Evolutionary conservation across 2,888 invertebrate species (phyloP).

Genomic region (Eupithecia centaureata): DNA sequence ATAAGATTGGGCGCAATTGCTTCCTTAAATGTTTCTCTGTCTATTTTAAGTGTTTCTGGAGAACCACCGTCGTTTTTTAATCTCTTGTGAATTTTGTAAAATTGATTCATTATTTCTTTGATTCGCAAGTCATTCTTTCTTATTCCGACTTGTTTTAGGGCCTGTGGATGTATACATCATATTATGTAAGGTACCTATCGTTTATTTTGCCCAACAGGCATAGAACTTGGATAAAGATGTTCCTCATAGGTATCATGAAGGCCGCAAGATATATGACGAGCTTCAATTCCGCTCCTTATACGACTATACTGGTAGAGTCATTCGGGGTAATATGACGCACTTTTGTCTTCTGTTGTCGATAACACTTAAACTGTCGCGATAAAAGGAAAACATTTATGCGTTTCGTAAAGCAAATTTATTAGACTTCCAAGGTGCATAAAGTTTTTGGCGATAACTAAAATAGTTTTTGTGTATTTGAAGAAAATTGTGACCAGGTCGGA

Average conservation of each 20-base stretch:
- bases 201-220: background rate
- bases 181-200: background rate
- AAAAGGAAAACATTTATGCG: too few species aligned
- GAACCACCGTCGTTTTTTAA: constrained; percentile 89
- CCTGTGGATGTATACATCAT: constrained; percentile 77
- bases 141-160: constrained; percentile 93
- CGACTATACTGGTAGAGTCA: too few species aligned
- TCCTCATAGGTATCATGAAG: background rate
- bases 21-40: constrained; percentile 92
- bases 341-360: too few species aligned
- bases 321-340: too few species aligned
- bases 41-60: constrained; percentile 92
- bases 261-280: too few species aligned
- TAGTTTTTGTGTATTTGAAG: too few species aligned
- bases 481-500: too few species aligned
- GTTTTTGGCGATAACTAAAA: too few species aligned
- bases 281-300: too few species aligned
- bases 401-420: too few species aligned
- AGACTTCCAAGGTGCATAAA: too few species aligned
- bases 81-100: constrained; percentile 90
- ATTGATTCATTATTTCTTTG: constrained; percentile 92
- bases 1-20: constrained; percentile 94
- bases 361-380: too few species aligned
- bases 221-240: background rate
- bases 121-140: constrained; percentile 95